A percentile compares a stretch with the other conserved stretches of the same genome.
Evolutionary conservation across 2,797 vertebrate genomes (phyloP).

Genomic region (Gouania willdenowi): DNA sequence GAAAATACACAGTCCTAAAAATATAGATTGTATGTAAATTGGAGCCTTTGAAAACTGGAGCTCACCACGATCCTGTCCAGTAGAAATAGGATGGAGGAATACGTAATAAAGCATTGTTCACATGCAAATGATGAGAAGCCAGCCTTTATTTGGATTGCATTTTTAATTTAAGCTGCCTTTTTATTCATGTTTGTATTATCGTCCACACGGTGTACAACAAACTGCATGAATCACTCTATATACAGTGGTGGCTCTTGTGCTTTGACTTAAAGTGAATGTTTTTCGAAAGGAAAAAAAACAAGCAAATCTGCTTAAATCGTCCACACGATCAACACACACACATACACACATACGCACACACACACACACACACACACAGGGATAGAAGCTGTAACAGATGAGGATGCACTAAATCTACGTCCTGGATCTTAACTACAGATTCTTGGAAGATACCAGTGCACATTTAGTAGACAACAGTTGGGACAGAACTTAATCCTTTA

Average conservation of each 20-base stretch:
- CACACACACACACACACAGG: constrained; percentile 18
- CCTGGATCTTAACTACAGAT: constrained; percentile 85
- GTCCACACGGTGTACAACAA: not conserved
- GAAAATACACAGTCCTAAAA: too few relatives aligned
- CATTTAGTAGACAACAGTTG: constrained; percentile 45
- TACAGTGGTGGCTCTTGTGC: constrained; percentile 10
- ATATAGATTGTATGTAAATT: too few relatives aligned
- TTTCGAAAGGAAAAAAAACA: constrained; percentile 63
- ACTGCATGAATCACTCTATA: not conserved
- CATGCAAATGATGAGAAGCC: too few relatives aligned
- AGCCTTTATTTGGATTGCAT: too few relatives aligned
- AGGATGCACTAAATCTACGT: constrained; percentile 82
- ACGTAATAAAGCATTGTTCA: too few relatives aligned
- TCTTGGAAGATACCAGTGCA: constrained; percentile 82
- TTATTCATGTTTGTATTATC: not conserved
- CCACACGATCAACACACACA: constrained; percentile 74
- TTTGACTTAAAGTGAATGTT: constrained; percentile 78
- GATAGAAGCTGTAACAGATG: constrained; percentile 53
- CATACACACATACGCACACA: not conserved
- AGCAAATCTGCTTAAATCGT: constrained; percentile 88
- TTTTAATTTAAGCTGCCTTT: too few relatives aligned
- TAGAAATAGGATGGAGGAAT: too few relatives aligned
- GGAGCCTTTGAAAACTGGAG: too few relatives aligned
- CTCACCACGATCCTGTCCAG: too few relatives aligned
- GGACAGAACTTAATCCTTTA: constrained; percentile 57